Percentiles rank a stretch among this genome's conserved stretches.
Evolutionary conservation across 2,888 invertebrate genomes (phyloP).

Genomic region (Aporophyla lueneburgensis): DNA sequence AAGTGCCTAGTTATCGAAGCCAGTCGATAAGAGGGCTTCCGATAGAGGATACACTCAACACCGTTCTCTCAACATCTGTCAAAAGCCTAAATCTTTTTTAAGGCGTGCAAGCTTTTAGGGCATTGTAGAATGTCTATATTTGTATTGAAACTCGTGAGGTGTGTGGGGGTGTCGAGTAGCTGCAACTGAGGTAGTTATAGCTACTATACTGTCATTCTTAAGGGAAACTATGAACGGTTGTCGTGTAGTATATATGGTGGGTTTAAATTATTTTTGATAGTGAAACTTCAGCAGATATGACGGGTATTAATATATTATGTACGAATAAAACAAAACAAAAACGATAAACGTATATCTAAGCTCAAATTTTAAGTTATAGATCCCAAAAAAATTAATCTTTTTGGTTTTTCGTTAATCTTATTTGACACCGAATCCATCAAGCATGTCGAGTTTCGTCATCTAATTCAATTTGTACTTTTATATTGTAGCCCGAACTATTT

Average conservation of each 20-base stretch:
- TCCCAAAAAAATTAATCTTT: too few relatives aligned
- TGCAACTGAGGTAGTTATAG: constrained; percentile 10
- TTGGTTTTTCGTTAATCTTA: too few relatives aligned
- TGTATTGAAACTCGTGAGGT: constrained; percentile 41
- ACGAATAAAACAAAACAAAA: too few relatives aligned
- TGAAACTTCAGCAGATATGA: too few relatives aligned
- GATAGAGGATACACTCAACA: constrained; percentile 40
- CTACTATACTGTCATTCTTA: neutral
- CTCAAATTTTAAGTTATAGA: too few relatives aligned
- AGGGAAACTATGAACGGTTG: neutral
- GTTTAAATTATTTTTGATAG: too few relatives aligned
- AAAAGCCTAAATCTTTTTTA: constrained; percentile 58
- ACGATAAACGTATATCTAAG: too few relatives aligned
- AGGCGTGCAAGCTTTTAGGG: constrained; percentile 53
- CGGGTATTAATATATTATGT: too few relatives aligned
- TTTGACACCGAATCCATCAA: neutral
- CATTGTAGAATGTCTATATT: constrained; percentile 57
- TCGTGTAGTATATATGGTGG: too few relatives aligned
- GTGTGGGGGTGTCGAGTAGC: constrained; percentile 36
- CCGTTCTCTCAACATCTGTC: constrained; percentile 29
- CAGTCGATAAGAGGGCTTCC: constrained; percentile 32
- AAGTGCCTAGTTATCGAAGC: constrained; percentile 32
- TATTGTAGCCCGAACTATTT: neutral
- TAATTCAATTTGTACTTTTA: neutral
- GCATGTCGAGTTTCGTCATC: neutral